Evolutionary conservation across 2,888 invertebrate genomes (phyloP).

Genomic region (Drosophila atroscutellata): DNA sequence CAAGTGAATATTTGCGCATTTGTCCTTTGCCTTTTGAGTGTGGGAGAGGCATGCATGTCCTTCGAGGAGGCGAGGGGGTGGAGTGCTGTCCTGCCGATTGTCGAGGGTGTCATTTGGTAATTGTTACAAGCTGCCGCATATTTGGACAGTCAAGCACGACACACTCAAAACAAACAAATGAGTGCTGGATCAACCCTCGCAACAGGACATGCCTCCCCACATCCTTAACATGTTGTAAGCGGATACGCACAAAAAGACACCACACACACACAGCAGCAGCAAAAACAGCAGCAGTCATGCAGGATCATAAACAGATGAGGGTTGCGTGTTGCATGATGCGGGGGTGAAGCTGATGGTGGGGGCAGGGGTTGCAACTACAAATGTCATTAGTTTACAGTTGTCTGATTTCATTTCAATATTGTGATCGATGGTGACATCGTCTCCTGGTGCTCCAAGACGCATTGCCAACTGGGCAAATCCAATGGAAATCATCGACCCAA

Average conservation of each 20-base stretch:
- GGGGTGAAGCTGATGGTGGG: slow-evolving; percentile 6
- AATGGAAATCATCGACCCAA: not conserved
- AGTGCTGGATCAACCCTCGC: slow-evolving; percentile 60
- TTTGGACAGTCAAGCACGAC: slow-evolving; percentile 69
- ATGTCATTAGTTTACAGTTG: slow-evolving; percentile 83
- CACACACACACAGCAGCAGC: slow-evolving; percentile 45
- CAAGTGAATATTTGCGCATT: slow-evolving; percentile 80
- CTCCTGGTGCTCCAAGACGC: not conserved
- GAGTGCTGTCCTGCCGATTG: slow-evolving; percentile 52
- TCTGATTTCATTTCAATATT: slow-evolving; percentile 75
- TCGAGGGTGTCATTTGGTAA: slow-evolving; percentile 81
- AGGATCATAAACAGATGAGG: slow-evolving; percentile 26
- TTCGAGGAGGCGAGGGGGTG: not conserved
- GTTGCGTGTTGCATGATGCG: slow-evolving; percentile 1
- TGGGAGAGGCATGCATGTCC: not conserved
- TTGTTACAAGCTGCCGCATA: slow-evolving; percentile 80
- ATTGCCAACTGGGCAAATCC: not conserved
- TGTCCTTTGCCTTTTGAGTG: not conserved
- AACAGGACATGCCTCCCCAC: slow-evolving; percentile 32
- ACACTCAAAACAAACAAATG: slow-evolving; percentile 79
- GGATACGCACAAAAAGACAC: slow-evolving; percentile 60
- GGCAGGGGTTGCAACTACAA: slow-evolving; percentile 29
- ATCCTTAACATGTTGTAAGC: slow-evolving; percentile 54
- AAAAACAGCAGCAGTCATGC: slow-evolving; percentile 26
- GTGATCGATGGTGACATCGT: slow-evolving; percentile 74